Base-by-base conservation (phyloP, 2,888 invertebrate genomes). In the Gisinianus flammeolus region DNA sequence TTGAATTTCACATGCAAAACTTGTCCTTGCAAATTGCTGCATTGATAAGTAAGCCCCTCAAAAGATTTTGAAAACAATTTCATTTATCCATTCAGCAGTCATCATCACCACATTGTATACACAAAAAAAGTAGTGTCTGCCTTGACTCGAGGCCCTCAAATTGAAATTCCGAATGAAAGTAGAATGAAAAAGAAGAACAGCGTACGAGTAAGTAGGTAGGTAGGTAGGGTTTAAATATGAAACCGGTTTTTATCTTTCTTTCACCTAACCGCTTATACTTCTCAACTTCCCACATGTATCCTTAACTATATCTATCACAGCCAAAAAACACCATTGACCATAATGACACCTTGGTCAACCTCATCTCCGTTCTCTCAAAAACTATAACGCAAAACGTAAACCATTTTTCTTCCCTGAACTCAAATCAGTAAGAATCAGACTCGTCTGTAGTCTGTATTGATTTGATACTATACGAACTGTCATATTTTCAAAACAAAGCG, bases 121-220 rank as follows among this genome's bases (percentile, higher is more conserved):
- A 58, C 58, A 58, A 62, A 62, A 26, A 22, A 62, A 26, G 26
- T 24, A 62, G 62, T 62, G 8, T 22, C 24, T 62, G 28, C 62
- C 26, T 62, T 26, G 62, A 62, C 24, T 62, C 26, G 24, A 26
- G 62, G 26, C 26, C 26, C 26, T 44, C 44, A 44, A 26, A 62
- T 26, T 28, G 62, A 12, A 28, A 12, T 22, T 22, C 22, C 22
- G 26, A 26, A 44, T 16, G 68, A 68, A 68, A 68, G 68, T 68
- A 68, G 68, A 68, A 31, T 68, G 44, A 35, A 68, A 68, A 68
- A 62, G 62, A 62, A 62, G 67, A 28, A 76, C 54, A 76, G 54
- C 4, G 10, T 56, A 1, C 22, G 33, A 64, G 33, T 12, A 72
- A 35, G 58, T 73, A 56, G 64, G 71, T 52, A 54, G 56, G 71